Evolutionary conservation across 2,113 vertebrate genomes (phyloP).

Genomic region (Choloepus hoffmanni): DNA sequence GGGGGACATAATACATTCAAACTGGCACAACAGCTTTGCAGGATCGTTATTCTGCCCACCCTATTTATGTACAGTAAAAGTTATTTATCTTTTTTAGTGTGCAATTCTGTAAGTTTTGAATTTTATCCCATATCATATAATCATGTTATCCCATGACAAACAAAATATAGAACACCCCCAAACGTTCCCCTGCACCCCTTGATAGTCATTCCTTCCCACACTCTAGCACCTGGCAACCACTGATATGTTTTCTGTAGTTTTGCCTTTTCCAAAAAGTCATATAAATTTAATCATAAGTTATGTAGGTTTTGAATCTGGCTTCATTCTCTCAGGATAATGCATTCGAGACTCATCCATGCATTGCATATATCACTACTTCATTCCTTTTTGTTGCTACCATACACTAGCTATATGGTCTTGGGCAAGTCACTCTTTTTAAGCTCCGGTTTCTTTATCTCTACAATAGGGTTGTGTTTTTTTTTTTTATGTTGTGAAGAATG

Average conservation of each 20-base stretch:
- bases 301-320: neutral
- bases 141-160: neutral
- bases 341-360: neutral
- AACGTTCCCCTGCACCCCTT: neutral
- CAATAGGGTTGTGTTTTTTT: neutral
- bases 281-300: neutral
- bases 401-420: neutral
- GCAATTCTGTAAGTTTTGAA: neutral
- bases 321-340: neutral
- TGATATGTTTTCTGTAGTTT: neutral
- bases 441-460: neutral
- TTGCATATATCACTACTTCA: neutral
- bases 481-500: conserved; percentile 47
- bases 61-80: neutral
- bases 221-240: neutral
- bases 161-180: neutral
- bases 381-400: neutral
- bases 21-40: neutral
- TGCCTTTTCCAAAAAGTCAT: neutral
- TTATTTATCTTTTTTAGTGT: neutral
- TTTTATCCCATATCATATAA: neutral
- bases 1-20: no score
- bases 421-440: neutral
- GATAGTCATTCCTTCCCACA: neutral
- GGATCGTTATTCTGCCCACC: neutral